Evolutionary conservation across 2,888 invertebrate genomes (phyloP), one percentile per base, ranked within the genome.

Genomic region (Cinara cedri): DNA sequence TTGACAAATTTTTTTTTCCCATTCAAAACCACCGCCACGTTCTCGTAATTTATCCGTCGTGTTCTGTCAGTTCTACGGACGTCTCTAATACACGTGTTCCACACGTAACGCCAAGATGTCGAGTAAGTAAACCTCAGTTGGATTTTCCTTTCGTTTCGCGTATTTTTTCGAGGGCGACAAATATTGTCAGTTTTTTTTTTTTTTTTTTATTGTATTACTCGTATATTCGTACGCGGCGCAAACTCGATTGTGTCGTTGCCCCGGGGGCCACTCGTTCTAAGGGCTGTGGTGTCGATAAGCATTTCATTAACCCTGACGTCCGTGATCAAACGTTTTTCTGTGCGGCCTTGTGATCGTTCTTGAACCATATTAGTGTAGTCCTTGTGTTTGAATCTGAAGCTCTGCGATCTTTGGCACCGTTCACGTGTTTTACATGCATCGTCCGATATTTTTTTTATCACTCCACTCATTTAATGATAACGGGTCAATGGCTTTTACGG

Each of bases 381-480:
- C 13, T 9, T 24, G 11, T 60, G 16, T 13, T 10, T 2, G 11
- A 55, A n/a, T n/a, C 19, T 10, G 55, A n/a, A n/a, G 24, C 13
- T 21, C 9, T 26, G 3, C n/a, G 26, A 4, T 1, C 9, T 46
- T 11, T 16, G 21, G 16, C 44, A 21, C 21, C 14, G 65, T 76
- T 76, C 76, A 76, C 76, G 76, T 76, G 76, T 76, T 76, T 76
- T 66, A 44, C 76, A 76, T 19, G 76, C 76, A 68, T 57, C 46
- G 46, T 34, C 46, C 46, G 75, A 44, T 65, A 0, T 51, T 42
- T 51, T 51, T 14, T 19, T 55, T 76, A 57, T 76, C 55, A 57
- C 44, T 1, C 46, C 34, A 11, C 42, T 9, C 42, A 11, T 54
- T 9, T 21, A 44, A 75, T 76, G 76, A 76, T 76, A 76, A 76